Conservation (phyloP, 2,113 vertebrate genomes). For the Pionites leucogaster region DNA sequence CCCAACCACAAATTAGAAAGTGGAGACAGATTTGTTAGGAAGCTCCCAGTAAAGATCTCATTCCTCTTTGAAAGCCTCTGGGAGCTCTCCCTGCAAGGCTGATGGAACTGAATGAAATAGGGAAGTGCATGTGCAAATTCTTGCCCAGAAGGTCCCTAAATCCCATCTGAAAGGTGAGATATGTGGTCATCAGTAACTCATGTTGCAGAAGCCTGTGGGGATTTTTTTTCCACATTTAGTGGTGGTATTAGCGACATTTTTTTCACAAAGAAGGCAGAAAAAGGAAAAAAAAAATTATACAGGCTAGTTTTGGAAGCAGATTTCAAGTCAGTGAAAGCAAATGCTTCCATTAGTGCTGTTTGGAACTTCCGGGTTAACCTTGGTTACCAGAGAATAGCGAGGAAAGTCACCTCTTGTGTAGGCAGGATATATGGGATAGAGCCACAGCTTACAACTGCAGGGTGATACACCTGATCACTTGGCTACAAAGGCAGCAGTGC, state of each 20-base stretch:
- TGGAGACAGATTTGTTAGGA: neutral
- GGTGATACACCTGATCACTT: neutral
- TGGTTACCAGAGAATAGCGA: neutral
- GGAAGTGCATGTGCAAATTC: neutral
- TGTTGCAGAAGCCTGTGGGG: neutral
- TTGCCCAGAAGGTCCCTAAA: neutral
- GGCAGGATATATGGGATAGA: neutral
- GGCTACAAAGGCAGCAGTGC: neutral
- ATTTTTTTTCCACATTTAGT: neutral
- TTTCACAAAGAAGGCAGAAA: neutral
- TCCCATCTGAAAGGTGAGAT: neutral
- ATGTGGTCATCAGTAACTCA: accelerated
- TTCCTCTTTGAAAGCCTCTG: neutral
- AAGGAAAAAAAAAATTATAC: neutral
- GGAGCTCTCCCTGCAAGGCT: neutral
- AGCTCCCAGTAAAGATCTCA: neutral
- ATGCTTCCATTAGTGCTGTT: neutral
- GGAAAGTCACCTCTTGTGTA: neutral
- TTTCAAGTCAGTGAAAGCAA: neutral
- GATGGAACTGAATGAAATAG: neutral
- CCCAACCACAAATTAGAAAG: neutral
- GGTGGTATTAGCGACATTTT: neutral
- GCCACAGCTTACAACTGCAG: neutral
- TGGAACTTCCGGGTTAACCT: neutral
- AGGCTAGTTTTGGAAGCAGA: neutral